phyloP scores from a whole-genome alignment of 2,797 vertebrate genomes.

The Phrynocephalus vlangalii region DNA sequence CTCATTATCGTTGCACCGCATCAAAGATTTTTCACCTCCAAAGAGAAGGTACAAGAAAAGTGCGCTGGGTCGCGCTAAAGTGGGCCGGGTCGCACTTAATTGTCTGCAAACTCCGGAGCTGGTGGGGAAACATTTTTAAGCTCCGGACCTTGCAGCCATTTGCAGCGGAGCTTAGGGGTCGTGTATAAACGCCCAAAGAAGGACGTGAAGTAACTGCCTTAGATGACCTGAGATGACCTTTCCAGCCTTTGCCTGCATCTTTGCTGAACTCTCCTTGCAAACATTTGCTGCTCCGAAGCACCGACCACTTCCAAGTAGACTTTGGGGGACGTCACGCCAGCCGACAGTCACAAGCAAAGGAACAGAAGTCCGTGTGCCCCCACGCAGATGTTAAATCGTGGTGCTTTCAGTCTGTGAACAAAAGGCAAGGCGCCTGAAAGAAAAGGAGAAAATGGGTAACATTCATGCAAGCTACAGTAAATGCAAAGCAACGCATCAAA shows the following conservation, averaged over 20 bases:
- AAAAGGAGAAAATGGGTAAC: slow-evolving; percentile 22
- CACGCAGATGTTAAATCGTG: slow-evolving; percentile 19
- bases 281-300: no score
- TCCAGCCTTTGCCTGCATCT: not conserved
- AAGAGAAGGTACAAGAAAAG: no score
- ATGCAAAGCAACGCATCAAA: slow-evolving; percentile 7
- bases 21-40: no score
- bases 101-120: no score
- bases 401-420: slow-evolving; percentile 11
- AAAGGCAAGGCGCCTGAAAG: slow-evolving; percentile 13
- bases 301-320: not conserved
- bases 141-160: no score
- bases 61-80: no score
- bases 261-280: not conserved
- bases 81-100: no score
- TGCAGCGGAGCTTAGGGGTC: no score
- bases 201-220: no score
- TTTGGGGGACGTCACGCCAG: slow-evolving; percentile 3
- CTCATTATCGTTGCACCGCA: no score
- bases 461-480: not conserved
- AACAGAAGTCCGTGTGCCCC: slow-evolving; percentile 9
- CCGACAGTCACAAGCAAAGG: not conserved
- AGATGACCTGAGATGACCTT: not conserved
- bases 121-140: no score
- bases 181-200: no score